Percentiles rank a stretch among this genome's conserved stretches.
Evolutionary conservation across 2,113 vertebrate species (phyloP).

Genomic region (Platysternon megacephalum): DNA sequence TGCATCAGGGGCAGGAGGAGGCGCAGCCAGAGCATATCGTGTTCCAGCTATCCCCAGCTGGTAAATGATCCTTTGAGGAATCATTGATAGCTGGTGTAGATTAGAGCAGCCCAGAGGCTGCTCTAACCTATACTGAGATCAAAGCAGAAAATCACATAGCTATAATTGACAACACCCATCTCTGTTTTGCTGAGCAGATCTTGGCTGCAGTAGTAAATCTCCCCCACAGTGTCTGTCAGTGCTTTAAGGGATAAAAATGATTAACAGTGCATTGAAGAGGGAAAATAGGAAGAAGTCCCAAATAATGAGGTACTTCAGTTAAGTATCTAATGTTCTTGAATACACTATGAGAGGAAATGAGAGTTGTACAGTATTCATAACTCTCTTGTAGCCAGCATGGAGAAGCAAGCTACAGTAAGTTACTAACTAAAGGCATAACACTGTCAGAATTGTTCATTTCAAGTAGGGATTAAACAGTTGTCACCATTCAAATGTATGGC

Average conservation of each 20-base stretch:
- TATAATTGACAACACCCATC: not conserved
- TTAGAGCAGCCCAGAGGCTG: not conserved
- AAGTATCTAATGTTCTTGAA: not conserved
- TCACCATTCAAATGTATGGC: not conserved
- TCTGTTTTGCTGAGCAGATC: not conserved
- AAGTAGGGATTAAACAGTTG: not conserved
- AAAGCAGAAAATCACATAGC: not conserved
- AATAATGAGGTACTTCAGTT: not conserved
- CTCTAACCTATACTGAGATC: not conserved
- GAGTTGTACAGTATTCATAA: not conserved
- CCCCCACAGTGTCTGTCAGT: not conserved
- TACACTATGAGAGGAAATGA: not conserved
- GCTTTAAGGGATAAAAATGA: not conserved
- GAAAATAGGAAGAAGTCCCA: not conserved
- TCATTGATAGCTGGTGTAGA: not conserved
- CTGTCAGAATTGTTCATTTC: not conserved
- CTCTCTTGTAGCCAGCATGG: not conserved
- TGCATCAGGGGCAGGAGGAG: not conserved
- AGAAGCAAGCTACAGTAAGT: accelerated
- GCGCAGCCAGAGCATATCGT: not conserved
- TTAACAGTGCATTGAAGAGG: not conserved
- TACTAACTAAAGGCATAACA: not conserved
- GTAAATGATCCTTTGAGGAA: not conserved
- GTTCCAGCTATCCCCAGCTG: not conserved
- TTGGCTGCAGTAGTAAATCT: not conserved